Evolutionary conservation across 2,888 invertebrate genomes (phyloP).

Genomic region (Aleiodes alternator): DNA sequence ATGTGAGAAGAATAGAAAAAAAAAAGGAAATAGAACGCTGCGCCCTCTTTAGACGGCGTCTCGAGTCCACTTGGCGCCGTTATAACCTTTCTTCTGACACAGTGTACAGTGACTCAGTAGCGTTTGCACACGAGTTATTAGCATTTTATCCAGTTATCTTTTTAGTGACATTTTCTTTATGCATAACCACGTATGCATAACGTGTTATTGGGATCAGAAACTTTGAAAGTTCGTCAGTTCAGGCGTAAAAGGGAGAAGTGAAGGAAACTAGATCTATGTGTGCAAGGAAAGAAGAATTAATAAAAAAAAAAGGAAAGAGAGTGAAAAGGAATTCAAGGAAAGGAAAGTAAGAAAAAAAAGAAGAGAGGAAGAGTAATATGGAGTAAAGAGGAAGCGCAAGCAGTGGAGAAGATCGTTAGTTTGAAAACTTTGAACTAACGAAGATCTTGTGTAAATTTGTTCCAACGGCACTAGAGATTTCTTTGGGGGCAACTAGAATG

Average conservation of each 20-base stretch:
- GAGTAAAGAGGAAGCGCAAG: slow-evolving; percentile 13
- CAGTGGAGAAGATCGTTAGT: slow-evolving; percentile 38
- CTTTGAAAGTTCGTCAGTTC: slow-evolving; percentile 31
- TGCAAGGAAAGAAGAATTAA: background rate
- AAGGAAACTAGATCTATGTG: background rate
- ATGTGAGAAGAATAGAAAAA: slow-evolving; percentile 7
- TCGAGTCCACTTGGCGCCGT: slow-evolving; percentile 47
- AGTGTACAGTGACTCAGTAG: slow-evolving; percentile 27
- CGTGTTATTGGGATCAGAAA: slow-evolving; percentile 29
- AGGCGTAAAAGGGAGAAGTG: background rate
- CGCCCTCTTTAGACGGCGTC: slow-evolving; percentile 36
- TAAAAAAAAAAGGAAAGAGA: too few species aligned
- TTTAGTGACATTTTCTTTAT: slow-evolving; percentile 46
- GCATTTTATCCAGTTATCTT: slow-evolving; percentile 57
- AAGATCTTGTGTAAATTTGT: slow-evolving; percentile 49
- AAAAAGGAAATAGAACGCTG: background rate
- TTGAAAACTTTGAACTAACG: slow-evolving; percentile 44
- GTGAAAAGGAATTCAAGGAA: background rate
- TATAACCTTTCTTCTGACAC: slow-evolving; percentile 8
- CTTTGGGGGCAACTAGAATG: background rate
- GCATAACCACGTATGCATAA: slow-evolving; percentile 55
- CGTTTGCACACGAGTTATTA: slow-evolving; percentile 49
- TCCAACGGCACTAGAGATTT: slow-evolving; percentile 41
- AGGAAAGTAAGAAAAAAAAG: background rate
- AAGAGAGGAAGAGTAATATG: background rate